Conservation (phyloP, 1,140 invertebrate genomes). For the Bemisia tabaci region DNA sequence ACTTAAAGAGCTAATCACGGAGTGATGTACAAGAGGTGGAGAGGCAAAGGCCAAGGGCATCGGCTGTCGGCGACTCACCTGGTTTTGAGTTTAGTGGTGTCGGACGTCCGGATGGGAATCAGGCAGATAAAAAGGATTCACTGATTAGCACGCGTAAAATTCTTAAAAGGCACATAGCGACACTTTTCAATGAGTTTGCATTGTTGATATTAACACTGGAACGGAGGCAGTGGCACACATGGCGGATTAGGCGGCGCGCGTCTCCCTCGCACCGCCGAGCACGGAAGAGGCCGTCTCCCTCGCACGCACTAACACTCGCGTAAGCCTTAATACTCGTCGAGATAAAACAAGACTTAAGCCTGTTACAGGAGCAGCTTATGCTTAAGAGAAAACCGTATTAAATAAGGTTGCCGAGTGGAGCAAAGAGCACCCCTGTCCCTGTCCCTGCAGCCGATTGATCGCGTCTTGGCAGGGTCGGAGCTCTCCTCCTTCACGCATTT, state of each 20-base stretch:
- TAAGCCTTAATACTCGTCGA: neutral
- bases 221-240: no score
- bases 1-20: no score
- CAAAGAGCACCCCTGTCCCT: no score
- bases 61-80: no score
- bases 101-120: no score
- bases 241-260: neutral
- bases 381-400: neutral
- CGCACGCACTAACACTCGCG: neutral
- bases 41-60: no score
- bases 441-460: neutral
- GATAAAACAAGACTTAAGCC: neutral
- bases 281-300: neutral
- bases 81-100: no score
- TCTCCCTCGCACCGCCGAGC: neutral
- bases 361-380: neutral
- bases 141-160: neutral
- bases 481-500: neutral
- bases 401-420: neutral
- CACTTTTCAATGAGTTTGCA: neutral
- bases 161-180: neutral
- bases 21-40: no score
- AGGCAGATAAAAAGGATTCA: no score
- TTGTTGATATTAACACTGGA: neutral
- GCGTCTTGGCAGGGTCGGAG: neutral